Evolutionary conservation across 2,888 invertebrate genomes (phyloP).

Genomic region (Baccha elongata): DNA sequence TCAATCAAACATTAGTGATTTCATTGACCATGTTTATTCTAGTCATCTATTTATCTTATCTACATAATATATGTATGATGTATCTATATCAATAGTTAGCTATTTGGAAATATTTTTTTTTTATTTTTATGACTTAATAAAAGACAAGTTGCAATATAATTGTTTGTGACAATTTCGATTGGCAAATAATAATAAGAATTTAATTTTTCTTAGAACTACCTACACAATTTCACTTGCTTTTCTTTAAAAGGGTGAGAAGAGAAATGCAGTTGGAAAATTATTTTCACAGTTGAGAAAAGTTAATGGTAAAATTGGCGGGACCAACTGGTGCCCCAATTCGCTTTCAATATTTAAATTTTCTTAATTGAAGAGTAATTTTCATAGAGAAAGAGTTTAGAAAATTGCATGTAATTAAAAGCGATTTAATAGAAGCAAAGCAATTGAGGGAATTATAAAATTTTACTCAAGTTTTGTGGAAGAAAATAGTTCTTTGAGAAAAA

Average conservation of each 20-base stretch:
- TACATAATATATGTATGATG: too few species aligned
- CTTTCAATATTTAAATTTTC: background rate
- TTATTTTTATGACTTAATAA: too few species aligned
- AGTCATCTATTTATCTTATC: too few species aligned
- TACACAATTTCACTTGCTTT: background rate
- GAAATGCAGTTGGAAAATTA: background rate
- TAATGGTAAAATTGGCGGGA: background rate
- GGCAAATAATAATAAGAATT: background rate
- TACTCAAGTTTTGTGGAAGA: background rate
- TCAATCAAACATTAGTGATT: constrained; percentile 56
- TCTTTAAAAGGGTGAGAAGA: background rate
- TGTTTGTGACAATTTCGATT: background rate
- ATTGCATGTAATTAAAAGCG: background rate
- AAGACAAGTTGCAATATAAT: too few species aligned
- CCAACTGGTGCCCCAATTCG: background rate
- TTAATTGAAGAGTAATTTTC: background rate
- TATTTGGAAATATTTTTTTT: too few species aligned
- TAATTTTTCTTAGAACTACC: background rate
- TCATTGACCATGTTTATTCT: constrained; percentile 23
- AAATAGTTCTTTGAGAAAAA: too few species aligned
- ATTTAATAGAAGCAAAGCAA: background rate
- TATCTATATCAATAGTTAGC: too few species aligned
- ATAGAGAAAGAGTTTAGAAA: background rate
- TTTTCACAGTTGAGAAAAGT: background rate
- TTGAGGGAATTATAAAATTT: background rate